Evolutionary conservation across 30 jellyfish, hydroid and myxozoan species (phyloP), one percentile per base, ranked within the genome.

Genomic region (Sanderia malayensis): DNA sequence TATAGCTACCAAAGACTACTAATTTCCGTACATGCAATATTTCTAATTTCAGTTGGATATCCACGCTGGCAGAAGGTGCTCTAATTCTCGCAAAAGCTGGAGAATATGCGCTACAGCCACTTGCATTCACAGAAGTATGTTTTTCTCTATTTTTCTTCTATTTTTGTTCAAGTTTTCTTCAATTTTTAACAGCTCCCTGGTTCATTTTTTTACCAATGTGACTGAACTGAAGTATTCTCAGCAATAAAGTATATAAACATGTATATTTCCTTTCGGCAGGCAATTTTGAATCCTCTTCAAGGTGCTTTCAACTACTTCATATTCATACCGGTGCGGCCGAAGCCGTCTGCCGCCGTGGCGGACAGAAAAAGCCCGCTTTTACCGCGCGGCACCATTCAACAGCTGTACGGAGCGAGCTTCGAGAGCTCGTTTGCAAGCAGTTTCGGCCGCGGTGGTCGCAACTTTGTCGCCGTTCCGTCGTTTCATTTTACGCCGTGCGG

Each of bases 231-330:
- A n/a, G n/a, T n/a, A n/a, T n/a, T n/a, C n/a, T n/a, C n/a, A n/a
- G n/a, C 44, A 60, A 20, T 4, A 60, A 26, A 60, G 31, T 19
- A 1, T 60, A 19, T 25, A 32, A 1, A 8, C n/a, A 60, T 60
- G 41, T 19, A 18, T 41, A 6, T 60, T 27, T 31, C 19, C 4
- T 60, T 31, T 13, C 68, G 53, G 15, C 75, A 80, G 93, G 93
- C 82, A 8, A 68, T 80, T 10, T 21, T 80, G 72, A 77, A 80
- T 32, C 93, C 93, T 9, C 84, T 80, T 30, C 93, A 80, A 46
- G 93, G 93, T 9, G 73, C 67, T 17, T 80, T 80, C 85, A 80
- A 80, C 80, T 80, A 80, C 53, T 80, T 80, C 77, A 80, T 80
- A 4, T 80, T 80, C 58, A 69, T 76, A 0, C 93, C 93, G 7